Evolutionary conservation across 2,888 invertebrate species (phyloP).

Genomic region (Rhingia campestris): DNA sequence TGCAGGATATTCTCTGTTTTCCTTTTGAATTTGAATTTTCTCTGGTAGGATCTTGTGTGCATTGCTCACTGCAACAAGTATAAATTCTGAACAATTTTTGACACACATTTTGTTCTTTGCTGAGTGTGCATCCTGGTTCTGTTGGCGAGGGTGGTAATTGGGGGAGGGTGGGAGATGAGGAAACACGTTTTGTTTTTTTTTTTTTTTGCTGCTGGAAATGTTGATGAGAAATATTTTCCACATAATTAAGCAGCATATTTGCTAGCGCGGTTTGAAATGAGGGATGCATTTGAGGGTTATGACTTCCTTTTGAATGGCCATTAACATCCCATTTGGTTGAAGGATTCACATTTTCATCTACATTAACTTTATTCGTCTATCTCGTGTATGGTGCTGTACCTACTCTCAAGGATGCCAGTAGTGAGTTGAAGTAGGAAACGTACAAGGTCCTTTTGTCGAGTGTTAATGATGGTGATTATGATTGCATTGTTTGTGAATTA

Average conservation of each 20-base stretch:
- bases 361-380: neutral
- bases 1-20: slow-evolving; percentile 65
- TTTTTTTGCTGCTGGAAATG: slow-evolving; percentile 18
- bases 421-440: slow-evolving; percentile 30
- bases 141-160: neutral
- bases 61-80: slow-evolving; percentile 66
- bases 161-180: neutral
- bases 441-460: slow-evolving; percentile 59
- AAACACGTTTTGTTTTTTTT: slow-evolving; percentile 15
- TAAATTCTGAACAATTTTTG: slow-evolving; percentile 51
- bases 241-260: slow-evolving; percentile 72
- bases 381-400: neutral
- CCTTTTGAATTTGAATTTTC: slow-evolving; percentile 52
- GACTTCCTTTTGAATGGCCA: slow-evolving; percentile 61
- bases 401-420: slow-evolving; percentile 38
- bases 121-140: slow-evolving; percentile 49
- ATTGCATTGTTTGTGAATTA: slow-evolving; percentile 66
- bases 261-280: slow-evolving; percentile 27
- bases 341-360: slow-evolving; percentile 18
- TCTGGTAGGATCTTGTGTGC: slow-evolving; percentile 27
- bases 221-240: slow-evolving; percentile 72
- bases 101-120: slow-evolving; percentile 58
- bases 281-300: slow-evolving; percentile 59
- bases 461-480: slow-evolving; percentile 65
- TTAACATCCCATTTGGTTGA: slow-evolving; percentile 59